These are phyloP conservation scores for Melanerpes formicivorus DNA, from an alignment of 2,113 vertebrate species.

Conservation along the genomic window DNA sequence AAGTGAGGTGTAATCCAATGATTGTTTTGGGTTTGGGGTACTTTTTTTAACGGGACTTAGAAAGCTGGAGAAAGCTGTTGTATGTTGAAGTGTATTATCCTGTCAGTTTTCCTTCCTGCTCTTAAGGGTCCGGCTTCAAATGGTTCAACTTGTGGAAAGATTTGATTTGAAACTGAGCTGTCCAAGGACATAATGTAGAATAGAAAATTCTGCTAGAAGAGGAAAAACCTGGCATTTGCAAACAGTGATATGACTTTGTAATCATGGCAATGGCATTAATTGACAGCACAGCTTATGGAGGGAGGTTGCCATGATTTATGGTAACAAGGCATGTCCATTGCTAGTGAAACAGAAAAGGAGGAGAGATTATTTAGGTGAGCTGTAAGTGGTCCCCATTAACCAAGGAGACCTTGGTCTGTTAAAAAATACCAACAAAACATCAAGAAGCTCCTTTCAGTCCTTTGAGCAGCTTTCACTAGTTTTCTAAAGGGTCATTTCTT, in stretches of 20 bases:
- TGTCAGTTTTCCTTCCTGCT: neutral
- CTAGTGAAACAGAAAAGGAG: neutral
- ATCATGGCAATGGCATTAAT: neutral
- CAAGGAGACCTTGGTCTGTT: neutral
- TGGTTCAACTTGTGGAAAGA: neutral
- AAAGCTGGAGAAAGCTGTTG: neutral
- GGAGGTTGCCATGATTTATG: neutral
- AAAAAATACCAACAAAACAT: neutral
- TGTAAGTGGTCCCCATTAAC: neutral
- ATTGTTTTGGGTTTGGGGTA: neutral
- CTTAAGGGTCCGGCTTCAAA: neutral
- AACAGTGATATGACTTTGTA: neutral
- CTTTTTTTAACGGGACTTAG: neutral
- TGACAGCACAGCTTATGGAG: neutral
- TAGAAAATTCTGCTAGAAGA: neutral
- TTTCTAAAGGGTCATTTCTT: neutral
- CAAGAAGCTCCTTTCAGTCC: neutral
- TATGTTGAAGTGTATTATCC: neutral
- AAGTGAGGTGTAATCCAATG: neutral
- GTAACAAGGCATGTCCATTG: neutral
- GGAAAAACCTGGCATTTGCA: neutral
- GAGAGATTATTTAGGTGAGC: conserved; percentile 18
- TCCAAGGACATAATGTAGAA: neutral
- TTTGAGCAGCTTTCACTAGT: neutral
- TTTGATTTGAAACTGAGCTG: neutral